A percentile compares a stretch with the other conserved stretches of the same genome.
Conservation (phyloP, 1,140 invertebrate species). For the Xylocopa sonorina region DNA sequence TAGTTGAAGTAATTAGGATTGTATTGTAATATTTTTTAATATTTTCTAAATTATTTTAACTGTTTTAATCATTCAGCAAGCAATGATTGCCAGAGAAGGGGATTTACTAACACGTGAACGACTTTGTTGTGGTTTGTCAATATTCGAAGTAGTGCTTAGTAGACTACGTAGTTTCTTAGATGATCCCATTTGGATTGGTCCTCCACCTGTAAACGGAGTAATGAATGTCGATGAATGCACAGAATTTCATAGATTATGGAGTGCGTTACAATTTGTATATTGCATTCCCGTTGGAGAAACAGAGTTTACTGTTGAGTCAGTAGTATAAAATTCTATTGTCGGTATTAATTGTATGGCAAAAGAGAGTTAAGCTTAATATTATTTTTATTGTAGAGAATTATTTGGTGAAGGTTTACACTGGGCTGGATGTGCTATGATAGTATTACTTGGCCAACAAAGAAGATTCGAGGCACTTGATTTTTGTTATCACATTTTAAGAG, state of each 20-base stretch:
- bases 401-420: constrained; percentile 99
- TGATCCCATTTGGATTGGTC: constrained; percentile 96
- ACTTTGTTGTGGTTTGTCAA: constrained; percentile 98
- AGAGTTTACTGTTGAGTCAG: constrained; percentile 98
- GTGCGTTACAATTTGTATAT: constrained; percentile 98
- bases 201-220: constrained; percentile 94
- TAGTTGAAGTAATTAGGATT: no score
- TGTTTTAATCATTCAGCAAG: constrained; percentile 86
- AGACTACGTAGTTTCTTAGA: constrained; percentile 92
- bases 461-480: constrained; percentile 99
- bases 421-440: constrained; percentile 99
- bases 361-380: neutral
- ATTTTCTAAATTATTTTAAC: constrained; percentile 4
- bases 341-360: neutral
- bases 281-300: constrained; percentile 98
- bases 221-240: constrained; percentile 98
- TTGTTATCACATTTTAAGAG: constrained; percentile 98
- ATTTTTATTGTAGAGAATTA: constrained; percentile 88
- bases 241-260: constrained; percentile 99
- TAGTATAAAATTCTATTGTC: constrained; percentile 64
- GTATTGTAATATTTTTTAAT: no score
- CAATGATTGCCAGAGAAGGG: constrained; percentile 95
- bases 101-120: constrained; percentile 98
- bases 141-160: constrained; percentile 97
- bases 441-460: constrained; percentile 97